Conservation (phyloP, 2,888 invertebrate species). For the Drosophila rubida region DNA sequence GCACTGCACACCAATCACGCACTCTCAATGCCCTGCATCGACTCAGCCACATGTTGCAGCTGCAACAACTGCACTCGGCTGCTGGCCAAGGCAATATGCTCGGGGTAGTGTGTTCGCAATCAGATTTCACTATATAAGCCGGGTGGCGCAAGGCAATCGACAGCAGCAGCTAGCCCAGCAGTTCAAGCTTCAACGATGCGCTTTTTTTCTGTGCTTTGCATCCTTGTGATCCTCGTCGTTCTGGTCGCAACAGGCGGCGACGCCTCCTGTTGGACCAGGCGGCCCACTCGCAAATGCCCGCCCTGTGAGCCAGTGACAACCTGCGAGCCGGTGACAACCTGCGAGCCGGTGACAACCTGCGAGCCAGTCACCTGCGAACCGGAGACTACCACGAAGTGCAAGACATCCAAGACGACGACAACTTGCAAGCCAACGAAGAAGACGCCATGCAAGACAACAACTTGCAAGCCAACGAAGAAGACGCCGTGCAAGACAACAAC, state of each 20-base stretch:
- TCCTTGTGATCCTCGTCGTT: neutral
- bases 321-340: too few relatives aligned
- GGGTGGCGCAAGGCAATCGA: neutral
- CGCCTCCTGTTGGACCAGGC: neutral
- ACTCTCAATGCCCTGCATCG: slow-evolving; percentile 12
- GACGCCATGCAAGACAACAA: too few relatives aligned
- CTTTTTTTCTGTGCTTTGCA: slow-evolving; percentile 4
- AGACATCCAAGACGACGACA: too few relatives aligned
- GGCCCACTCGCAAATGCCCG: neutral
- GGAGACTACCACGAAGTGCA: too few relatives aligned
- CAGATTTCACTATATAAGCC: slow-evolving; percentile 31
- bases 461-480: too few relatives aligned
- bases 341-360: too few relatives aligned
- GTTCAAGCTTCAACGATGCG: slow-evolving; percentile 26
- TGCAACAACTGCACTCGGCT: neutral
- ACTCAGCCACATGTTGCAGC: neutral
- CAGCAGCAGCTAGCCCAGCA: slow-evolving; percentile 13
- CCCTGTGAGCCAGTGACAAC: neutral
- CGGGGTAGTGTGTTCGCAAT: neutral
- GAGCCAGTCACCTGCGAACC: too few relatives aligned
- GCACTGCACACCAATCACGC: too few relatives aligned
- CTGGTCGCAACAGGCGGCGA: neutral
- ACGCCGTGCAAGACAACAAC: too few relatives aligned
- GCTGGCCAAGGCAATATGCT: slow-evolving; percentile 1
- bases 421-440: too few relatives aligned